phyloP scores from a whole-genome alignment of 2,797 vertebrate species.

The Hozukius guyotensis region DNA sequence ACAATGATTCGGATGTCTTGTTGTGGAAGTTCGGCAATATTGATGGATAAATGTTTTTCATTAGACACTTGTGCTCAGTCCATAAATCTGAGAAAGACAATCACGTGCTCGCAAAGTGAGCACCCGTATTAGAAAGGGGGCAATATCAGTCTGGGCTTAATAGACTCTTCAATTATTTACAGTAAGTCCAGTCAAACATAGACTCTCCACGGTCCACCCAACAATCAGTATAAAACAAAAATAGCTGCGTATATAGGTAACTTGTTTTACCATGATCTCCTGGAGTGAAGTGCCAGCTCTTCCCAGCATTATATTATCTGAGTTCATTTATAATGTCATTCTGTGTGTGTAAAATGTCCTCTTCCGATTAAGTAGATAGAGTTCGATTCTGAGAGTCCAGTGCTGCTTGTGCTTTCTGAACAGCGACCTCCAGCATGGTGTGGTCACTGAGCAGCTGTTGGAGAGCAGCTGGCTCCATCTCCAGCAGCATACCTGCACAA shows the following conservation, averaged over 20 bases:
- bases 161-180: constrained; percentile 5
- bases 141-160: neutral
- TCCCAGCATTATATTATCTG: neutral
- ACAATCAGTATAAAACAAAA: neutral
- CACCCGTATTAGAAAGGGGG: neutral
- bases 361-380: neutral
- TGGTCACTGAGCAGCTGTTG: constrained; percentile 76
- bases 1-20: neutral
- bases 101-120: neutral
- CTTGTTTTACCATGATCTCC: neutral
- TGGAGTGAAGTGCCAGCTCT: neutral
- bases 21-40: neutral
- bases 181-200: neutral
- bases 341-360: neutral
- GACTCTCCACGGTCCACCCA: neutral
- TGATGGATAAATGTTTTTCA: neutral
- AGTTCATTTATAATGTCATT: neutral
- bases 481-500: constrained; percentile 85
- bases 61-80: neutral
- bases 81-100: constrained; percentile 1
- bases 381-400: constrained; percentile 53
- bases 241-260: neutral
- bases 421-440: constrained; percentile 76
- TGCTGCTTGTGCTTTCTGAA: constrained; percentile 82
- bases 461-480: constrained; percentile 79